These are phyloP conservation scores for Sus scrofa DNA, from an alignment of 2,113 vertebrate genomes.

Conservation along the genomic window DNA sequence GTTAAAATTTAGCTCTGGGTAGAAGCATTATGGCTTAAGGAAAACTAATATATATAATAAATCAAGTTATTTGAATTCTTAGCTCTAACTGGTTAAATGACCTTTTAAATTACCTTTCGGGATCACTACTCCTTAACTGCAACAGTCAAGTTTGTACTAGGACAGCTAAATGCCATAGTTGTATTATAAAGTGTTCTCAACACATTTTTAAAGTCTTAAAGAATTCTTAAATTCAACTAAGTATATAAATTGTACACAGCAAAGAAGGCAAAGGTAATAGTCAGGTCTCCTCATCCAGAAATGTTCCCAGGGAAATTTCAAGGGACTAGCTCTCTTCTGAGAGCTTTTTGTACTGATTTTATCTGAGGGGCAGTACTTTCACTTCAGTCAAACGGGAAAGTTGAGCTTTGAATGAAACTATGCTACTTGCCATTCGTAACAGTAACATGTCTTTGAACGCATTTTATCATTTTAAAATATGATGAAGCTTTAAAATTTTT, in stretches of 20 bases:
- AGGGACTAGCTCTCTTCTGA: conserved; percentile 45
- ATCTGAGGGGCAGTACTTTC: background rate
- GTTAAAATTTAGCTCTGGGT: background rate
- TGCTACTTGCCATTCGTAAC: conserved; percentile 7
- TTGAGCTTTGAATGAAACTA: background rate
- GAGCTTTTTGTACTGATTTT: background rate
- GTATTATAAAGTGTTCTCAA: conserved; percentile 1
- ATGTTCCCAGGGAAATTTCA: conserved; percentile 8
- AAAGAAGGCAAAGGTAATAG: background rate
- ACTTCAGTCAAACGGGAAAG: conserved; percentile 17
- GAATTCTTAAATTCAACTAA: conserved; percentile 23
- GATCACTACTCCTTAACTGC: background rate
- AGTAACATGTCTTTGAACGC: background rate
- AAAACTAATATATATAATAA: background rate
- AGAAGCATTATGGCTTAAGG: background rate
- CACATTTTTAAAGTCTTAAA: background rate
- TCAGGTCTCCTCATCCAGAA: conserved; percentile 16
- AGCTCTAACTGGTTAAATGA: background rate
- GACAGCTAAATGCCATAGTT: background rate
- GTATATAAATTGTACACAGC: background rate
- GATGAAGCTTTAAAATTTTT: conserved; percentile 21
- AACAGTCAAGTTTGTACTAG: background rate
- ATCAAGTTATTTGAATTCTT: background rate
- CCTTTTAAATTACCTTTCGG: background rate
- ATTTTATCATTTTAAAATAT: conserved; percentile 27